Base-by-base conservation (phyloP, 1,140 invertebrate genomes). In the Sminthurides bifidus region DNA sequence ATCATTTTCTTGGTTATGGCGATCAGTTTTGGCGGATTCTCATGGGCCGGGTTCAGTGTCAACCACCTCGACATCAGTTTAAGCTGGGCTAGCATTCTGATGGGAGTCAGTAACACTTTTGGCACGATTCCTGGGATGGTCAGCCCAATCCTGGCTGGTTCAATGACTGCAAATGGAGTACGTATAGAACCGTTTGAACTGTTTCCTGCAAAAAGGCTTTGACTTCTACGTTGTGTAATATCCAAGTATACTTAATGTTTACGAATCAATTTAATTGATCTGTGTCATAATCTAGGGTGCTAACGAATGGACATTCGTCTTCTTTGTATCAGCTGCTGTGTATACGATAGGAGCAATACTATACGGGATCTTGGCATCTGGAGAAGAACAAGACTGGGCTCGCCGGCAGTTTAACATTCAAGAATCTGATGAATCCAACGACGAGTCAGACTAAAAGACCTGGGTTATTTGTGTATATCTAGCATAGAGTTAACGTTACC, bases 51-150 rank as follows among this genome's bases (percentile, higher is more conserved):
- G 45, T 76, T 68, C 68, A 85, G 84, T 68, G 85, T 90, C 3
- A 90, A 92, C 72, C 85, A 87, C 67, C 69, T 92, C 66, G 87
- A 92, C 68, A 81, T 92, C 60, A 87, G 87, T 10, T 86, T 87
- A 21, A 82, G 82, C 65, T 82, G 84, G 69, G 83, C 84, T 1
- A 83, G 82, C 65, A 79, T 87, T 3, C 67, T 92, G 27, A 89
- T 91, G 85, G 89, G 88, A 2, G 75, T 92, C 26, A 85, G 85
- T 2, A 92, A 92, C 69, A 91, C 87, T 1, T 75, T 92, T 63
- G 87, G 85, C 0, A 92, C 88, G 0, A 69, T 93, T 57, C 87
- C 88, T 33, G 89, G 89, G 23, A 89, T 92, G 59, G 70, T 92
- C 5, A 87, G 84, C 70, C 89, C 88, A 0, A 73, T 79, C 5